Evolutionary conservation across 2,797 vertebrate genomes (phyloP).

Genomic region (Neomorphus geoffroyi): DNA sequence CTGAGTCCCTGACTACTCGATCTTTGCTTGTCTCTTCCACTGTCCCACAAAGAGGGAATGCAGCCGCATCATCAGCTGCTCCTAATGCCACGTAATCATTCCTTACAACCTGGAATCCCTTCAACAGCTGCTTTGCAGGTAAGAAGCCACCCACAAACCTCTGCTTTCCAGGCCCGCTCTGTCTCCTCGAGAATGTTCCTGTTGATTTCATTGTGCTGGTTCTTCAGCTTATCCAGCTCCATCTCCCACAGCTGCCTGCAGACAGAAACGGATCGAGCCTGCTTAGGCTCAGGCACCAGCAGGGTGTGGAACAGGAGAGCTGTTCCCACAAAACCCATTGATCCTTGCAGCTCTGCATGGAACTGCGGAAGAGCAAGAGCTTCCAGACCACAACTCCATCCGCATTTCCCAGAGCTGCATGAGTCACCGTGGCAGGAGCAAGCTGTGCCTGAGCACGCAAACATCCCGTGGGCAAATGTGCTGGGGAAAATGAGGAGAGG

Average conservation of each 20-base stretch:
- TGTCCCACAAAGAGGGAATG: background rate
- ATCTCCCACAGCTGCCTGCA: constrained; percentile 80
- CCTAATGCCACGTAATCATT: accelerated
- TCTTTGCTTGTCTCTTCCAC: background rate
- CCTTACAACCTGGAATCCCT: accelerated
- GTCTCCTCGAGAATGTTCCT: constrained; percentile 79
- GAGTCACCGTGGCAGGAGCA: background rate
- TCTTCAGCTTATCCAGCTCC: constrained; percentile 80
- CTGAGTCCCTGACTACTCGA: too few species aligned
- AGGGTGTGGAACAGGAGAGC: background rate
- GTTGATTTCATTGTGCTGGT: constrained; percentile 78
- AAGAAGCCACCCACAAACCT: constrained; percentile 63
- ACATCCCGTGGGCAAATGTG: accelerated
- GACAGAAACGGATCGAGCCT: background rate
- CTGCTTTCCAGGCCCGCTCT: constrained; percentile 78
- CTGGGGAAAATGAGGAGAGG: accelerated
- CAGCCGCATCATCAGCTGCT: background rate
- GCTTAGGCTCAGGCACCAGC: background rate
- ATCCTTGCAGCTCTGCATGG: background rate
- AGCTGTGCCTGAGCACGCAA: background rate
- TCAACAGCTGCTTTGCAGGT: background rate
- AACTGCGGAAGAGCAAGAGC: background rate
- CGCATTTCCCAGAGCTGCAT: background rate
- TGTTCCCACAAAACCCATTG: accelerated
- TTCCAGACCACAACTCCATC: background rate